Evolutionary conservation across 2,113 vertebrate genomes (phyloP).

Genomic region (Saiga tatarica): DNA sequence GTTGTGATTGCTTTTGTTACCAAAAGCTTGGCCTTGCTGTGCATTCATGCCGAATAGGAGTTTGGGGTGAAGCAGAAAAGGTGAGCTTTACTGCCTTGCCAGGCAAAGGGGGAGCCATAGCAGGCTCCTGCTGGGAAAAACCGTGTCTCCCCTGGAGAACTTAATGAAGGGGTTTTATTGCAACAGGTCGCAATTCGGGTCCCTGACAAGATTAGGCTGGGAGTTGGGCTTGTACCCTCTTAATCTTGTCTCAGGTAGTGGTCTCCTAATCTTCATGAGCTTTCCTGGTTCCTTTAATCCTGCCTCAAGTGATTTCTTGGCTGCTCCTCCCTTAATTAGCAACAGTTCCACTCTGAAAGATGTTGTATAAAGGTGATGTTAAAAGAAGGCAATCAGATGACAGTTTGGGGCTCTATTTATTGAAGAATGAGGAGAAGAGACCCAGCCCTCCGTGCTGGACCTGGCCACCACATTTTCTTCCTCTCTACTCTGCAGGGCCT

Average conservation of each 20-base stretch:
- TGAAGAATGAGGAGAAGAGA: accelerated
- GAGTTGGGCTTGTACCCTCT: background rate
- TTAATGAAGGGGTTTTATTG: background rate
- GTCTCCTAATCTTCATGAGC: background rate
- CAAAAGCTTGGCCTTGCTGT: background rate
- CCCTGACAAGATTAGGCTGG: background rate
- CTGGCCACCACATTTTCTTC: background rate
- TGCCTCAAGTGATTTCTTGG: background rate
- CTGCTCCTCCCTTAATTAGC: background rate
- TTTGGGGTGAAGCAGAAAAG: background rate
- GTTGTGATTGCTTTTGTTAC: background rate
- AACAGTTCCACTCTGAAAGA: background rate
- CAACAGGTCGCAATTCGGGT: background rate
- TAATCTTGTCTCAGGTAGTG: background rate
- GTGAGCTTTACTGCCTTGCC: background rate
- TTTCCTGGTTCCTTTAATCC: background rate
- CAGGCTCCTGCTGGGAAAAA: background rate
- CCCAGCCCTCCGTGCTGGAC: accelerated
- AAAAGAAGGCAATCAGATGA: background rate
- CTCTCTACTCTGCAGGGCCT: accelerated
- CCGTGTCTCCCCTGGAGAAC: background rate
- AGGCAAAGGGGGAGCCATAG: background rate
- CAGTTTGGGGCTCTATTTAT: accelerated
- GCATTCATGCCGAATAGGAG: background rate
- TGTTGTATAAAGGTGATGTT: background rate